These are phyloP conservation scores for Acanthornis magna DNA, from an alignment of 2,797 vertebrate species.

Conservation along the genomic window DNA sequence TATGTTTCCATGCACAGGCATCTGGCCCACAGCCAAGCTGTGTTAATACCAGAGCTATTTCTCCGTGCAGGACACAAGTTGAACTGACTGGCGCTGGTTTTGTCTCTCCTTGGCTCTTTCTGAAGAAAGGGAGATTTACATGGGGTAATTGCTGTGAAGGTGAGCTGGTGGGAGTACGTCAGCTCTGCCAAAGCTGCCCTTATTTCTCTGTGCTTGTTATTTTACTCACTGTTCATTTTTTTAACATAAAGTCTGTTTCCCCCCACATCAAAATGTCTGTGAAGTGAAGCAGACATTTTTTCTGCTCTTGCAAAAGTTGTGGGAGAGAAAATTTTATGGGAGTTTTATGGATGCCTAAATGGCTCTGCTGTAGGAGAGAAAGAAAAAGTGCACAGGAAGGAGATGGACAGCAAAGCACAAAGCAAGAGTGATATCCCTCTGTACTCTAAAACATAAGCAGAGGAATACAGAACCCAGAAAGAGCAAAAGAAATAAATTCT, in stretches of 20 bases:
- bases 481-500: constrained; percentile 47
- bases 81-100: background rate
- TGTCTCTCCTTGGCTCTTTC: background rate
- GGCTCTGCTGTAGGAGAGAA: constrained; percentile 36
- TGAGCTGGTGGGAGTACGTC: background rate
- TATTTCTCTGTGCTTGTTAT: constrained; percentile 32
- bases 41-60: background rate
- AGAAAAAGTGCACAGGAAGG: constrained; percentile 39
- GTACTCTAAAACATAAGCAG: background rate
- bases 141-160: background rate
- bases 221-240: constrained; percentile 22
- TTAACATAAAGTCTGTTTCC: background rate
- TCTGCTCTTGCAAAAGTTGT: constrained; percentile 33
- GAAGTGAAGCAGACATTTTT: constrained; percentile 40
- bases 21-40: constrained; percentile 1
- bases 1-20: constrained; percentile 33
- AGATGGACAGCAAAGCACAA: constrained; percentile 56
- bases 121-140: background rate
- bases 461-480: constrained; percentile 28
- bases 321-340: constrained; percentile 53
- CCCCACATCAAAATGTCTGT: background rate
- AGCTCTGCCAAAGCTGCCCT: background rate
- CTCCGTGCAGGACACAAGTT: background rate
- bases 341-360: constrained; percentile 65
- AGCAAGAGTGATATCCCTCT: constrained; percentile 23